These are phyloP conservation scores for Protodeltote pygarga DNA, from an alignment of 2,888 invertebrate species.

Conservation along the genomic window DNA sequence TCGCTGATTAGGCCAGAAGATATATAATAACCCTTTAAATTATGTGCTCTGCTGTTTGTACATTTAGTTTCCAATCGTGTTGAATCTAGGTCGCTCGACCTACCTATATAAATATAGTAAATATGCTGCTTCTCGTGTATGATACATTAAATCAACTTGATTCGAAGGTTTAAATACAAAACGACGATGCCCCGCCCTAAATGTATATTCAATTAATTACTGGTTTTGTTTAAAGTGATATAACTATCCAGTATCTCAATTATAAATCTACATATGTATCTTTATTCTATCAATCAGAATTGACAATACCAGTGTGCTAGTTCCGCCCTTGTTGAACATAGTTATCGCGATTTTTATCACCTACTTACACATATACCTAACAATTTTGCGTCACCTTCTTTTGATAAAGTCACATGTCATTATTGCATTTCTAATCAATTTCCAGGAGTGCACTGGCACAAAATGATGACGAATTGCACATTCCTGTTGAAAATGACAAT, in stretches of 20 bases:
- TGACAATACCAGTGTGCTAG: slow-evolving; percentile 51
- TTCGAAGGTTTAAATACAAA: too few species aligned
- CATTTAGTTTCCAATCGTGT: too few species aligned
- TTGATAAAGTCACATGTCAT: slow-evolving; percentile 70
- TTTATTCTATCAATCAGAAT: slow-evolving; percentile 46
- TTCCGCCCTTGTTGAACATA: slow-evolving; percentile 69
- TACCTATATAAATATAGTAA: too few species aligned
- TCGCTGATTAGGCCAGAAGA: too few species aligned
- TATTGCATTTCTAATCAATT: slow-evolving; percentile 49
- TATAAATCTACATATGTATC: slow-evolving; percentile 26
- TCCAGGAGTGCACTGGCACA: slow-evolving; percentile 62
- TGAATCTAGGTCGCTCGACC: too few species aligned
- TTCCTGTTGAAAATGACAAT: slow-evolving; percentile 76
- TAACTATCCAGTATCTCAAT: slow-evolving; percentile 13
- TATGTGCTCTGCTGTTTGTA: too few species aligned
- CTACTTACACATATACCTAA: slow-evolving; percentile 65
- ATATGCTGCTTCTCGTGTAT: too few species aligned
- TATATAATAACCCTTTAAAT: too few species aligned
- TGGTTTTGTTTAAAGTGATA: too few species aligned
- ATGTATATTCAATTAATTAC: too few species aligned
- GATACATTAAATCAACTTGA: too few species aligned
- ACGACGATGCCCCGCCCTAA: too few species aligned
- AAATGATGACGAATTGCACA: slow-evolving; percentile 69
- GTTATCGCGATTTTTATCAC: slow-evolving; percentile 78
- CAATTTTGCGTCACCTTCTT: slow-evolving; percentile 75